Evolutionary conservation across 2,113 vertebrate genomes (phyloP), one percentile per base, ranked within the genome.

Genomic region (Oophaga pumilio): DNA sequence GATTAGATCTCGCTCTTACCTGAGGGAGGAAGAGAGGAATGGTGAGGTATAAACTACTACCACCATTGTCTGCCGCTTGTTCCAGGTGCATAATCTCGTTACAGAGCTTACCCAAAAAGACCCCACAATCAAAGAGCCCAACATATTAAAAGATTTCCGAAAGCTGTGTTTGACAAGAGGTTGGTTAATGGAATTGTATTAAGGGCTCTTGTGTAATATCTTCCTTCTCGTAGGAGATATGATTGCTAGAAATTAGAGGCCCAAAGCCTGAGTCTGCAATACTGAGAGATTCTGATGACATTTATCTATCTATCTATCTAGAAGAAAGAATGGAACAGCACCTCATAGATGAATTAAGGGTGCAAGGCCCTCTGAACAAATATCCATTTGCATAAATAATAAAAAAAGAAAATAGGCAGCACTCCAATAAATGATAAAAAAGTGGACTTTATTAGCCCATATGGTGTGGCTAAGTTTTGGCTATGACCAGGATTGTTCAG

Each of bases 11-110:
- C 53, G 24, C 59, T 80, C 78, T 74, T 57, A 87, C 78, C 77
- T 82, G 86, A 43, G 86, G 85, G 76, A 80, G 64, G 60, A 68
- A 69, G 62, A 71, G 66, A 57, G 73, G 64, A 56, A 77, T 81
- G 76, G 11, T 17, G 28, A 87, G 64, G 62, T 73, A 64, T 43
- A 33, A 13, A 69, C 62, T 71, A 71, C 62, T 28, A 13, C 76
- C 26, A n/a, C 50, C 15, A 87, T 81, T 80, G 76, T 71, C 76
- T 87, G 20, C 15, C 14, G 76, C 59, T 80, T 49, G 50, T 87
- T 81, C 85, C 85, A 87, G 85, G 85, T 71, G 85, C 64, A 86
- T 87, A 81, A 87, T 80, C 76, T 71, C 13, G 60, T 82, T 50
- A 82, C 60, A 50, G 57, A 64, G 33, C 26, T 33, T 59, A 81